Evolutionary conservation across 2,888 invertebrate species (phyloP).

Genomic region (Acanthacorydalis orientalis): DNA sequence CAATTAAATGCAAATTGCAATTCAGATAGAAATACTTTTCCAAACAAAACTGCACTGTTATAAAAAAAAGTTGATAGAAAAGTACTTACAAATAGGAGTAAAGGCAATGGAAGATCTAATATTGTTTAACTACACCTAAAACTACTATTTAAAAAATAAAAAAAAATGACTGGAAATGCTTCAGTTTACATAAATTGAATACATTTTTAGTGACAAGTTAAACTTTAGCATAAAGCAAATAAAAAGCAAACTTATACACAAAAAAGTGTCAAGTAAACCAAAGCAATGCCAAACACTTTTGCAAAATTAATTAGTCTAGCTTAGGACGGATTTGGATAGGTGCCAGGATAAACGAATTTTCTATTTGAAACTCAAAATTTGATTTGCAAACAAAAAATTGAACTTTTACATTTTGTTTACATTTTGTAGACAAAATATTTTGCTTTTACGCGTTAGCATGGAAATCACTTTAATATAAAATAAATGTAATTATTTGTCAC

Average conservation of each 20-base stretch:
- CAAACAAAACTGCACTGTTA: conserved; percentile 8
- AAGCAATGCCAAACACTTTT: too few species aligned
- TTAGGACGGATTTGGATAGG: too few species aligned
- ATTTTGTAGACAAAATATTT: background rate
- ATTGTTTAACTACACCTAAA: background rate
- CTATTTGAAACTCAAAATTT: background rate
- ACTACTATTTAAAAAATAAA: background rate
- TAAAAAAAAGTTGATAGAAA: conserved; percentile 10
- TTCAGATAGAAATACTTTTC: conserved; percentile 6
- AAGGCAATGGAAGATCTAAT: conserved; percentile 1
- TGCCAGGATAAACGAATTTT: background rate
- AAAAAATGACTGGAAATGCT: background rate
- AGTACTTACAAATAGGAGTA: conserved; percentile 9
- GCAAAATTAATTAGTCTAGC: too few species aligned
- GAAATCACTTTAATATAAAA: conserved; percentile 19
- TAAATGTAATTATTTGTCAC: background rate
- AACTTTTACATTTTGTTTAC: background rate
- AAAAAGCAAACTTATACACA: too few species aligned
- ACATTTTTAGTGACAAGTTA: too few species aligned
- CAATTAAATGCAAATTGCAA: background rate
- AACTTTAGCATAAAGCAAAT: too few species aligned
- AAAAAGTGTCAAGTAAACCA: too few species aligned
- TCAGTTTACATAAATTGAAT: too few species aligned
- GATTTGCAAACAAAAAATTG: background rate
- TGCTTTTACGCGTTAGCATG: conserved; percentile 25